Evolutionary conservation across 23 tunicate species (phyloP).

Genomic region (Aplidium turbinatum): DNA sequence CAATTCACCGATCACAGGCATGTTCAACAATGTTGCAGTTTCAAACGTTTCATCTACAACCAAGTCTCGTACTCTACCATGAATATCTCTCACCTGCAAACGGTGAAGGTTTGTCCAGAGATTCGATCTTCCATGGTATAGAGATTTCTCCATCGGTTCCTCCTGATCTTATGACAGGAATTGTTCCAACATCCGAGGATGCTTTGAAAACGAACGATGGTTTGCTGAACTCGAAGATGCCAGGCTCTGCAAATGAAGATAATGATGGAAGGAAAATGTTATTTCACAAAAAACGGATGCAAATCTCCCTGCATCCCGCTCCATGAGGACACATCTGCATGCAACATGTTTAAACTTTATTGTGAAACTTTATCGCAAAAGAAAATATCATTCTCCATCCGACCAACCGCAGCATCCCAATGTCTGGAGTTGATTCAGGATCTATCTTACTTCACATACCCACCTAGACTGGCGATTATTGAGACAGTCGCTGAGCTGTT

Average conservation of each 20-base stretch:
- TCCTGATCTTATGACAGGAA: constrained; percentile 83
- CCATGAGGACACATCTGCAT: too few relatives aligned
- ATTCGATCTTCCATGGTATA: constrained; percentile 80
- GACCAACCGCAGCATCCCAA: not conserved
- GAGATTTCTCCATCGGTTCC: constrained; percentile 91
- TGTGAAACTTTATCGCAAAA: too few relatives aligned
- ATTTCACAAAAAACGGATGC: too few relatives aligned
- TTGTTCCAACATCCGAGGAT: constrained; percentile 38
- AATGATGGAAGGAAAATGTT: too few relatives aligned
- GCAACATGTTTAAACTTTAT: too few relatives aligned
- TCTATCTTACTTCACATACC: too few relatives aligned
- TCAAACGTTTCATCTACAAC: too few relatives aligned
- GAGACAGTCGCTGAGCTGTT: constrained; percentile 63
- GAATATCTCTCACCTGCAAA: constrained; percentile 85
- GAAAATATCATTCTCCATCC: not conserved
- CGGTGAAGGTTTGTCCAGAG: constrained; percentile 71
- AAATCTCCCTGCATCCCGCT: too few relatives aligned
- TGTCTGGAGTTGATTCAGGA: too few relatives aligned
- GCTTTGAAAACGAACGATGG: constrained; percentile 83
- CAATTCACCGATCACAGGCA: too few relatives aligned
- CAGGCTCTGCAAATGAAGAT: constrained; percentile 81
- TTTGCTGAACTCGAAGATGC: constrained; percentile 94
- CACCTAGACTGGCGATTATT: constrained; percentile 79
- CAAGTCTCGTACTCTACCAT: too few relatives aligned
- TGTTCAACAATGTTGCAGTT: too few relatives aligned